These are phyloP conservation scores for Acronicta psi DNA, from an alignment of 2,888 invertebrate species.

Conservation along the genomic window DNA sequence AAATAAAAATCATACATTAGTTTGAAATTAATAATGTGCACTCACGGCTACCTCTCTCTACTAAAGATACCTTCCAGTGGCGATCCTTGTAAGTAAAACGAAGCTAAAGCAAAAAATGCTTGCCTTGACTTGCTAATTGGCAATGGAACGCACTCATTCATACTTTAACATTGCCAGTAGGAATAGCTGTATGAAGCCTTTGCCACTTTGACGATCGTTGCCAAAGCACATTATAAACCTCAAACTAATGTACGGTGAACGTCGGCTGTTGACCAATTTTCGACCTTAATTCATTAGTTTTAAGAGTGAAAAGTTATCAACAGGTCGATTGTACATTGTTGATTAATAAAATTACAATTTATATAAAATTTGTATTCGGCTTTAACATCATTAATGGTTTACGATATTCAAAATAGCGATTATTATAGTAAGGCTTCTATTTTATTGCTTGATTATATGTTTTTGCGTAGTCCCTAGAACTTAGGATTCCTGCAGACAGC, in stretches of 20 bases:
- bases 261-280: neutral
- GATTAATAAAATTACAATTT: slow-evolving; percentile 37
- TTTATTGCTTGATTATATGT: slow-evolving; percentile 44
- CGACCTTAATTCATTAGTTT: neutral
- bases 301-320: too few species aligned
- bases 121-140: too few species aligned
- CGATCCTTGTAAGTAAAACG: too few species aligned
- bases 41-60: too few species aligned
- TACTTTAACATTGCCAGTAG: too few species aligned
- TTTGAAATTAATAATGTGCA: too few species aligned
- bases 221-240: neutral
- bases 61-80: too few species aligned
- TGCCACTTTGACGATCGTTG: too few species aligned
- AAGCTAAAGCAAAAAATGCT: too few species aligned
- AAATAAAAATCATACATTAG: slow-evolving; percentile 6
- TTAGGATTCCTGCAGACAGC: neutral
- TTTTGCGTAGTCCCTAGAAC: slow-evolving; percentile 23
- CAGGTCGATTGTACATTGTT: neutral
- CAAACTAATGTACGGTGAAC: neutral
- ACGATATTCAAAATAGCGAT: slow-evolving; percentile 42
- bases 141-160: too few species aligned
- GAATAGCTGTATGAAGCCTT: too few species aligned
- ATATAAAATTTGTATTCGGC: slow-evolving; percentile 42
- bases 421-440: slow-evolving; percentile 35
- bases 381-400: slow-evolving; percentile 33